phyloP scores from a whole-genome alignment of 2,888 invertebrate genomes.

The Synanthedon myopaeformis region DNA sequence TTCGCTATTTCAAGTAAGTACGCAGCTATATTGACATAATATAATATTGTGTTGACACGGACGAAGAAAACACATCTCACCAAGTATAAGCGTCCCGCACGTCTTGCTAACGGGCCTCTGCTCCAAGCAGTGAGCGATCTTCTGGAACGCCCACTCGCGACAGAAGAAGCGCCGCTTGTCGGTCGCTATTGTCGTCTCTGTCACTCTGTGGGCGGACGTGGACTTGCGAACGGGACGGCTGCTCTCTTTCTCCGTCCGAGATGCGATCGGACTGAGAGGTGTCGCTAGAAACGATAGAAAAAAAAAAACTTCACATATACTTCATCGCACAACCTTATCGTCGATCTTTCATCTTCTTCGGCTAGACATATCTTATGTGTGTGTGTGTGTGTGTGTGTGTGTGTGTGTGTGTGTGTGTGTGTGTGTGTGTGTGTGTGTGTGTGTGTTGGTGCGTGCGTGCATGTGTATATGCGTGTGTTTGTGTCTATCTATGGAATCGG shows the following conservation, averaged over 20 bases:
- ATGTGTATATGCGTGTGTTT: too few species aligned
- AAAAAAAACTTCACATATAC: neutral
- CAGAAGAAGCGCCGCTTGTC: constrained; percentile 86
- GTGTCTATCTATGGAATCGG: too few species aligned
- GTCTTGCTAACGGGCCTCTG: constrained; percentile 87
- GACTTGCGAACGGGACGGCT: constrained; percentile 54
- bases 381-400: too few species aligned
- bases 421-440: too few species aligned
- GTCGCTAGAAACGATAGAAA: constrained; percentile 25
- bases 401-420: too few species aligned
- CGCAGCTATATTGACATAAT: too few species aligned
- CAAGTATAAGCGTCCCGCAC: constrained; percentile 89
- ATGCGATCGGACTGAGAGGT: constrained; percentile 43
- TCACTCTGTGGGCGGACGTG: constrained; percentile 46
- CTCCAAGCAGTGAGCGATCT: constrained; percentile 91
- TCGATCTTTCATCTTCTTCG: too few species aligned
- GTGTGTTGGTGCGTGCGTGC: too few species aligned
- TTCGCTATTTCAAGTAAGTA: too few species aligned
- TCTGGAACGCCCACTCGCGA: constrained; percentile 96
- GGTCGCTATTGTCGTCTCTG: constrained; percentile 50
- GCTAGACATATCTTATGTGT: too few species aligned
- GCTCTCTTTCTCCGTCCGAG: constrained; percentile 31
- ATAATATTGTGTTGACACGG: too few species aligned
- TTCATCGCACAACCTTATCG: too few species aligned
- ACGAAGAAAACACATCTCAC: constrained; percentile 44